Conservation (phyloP, 2,797 vertebrate genomes). For the Synaphobranchus kaupii region DNA sequence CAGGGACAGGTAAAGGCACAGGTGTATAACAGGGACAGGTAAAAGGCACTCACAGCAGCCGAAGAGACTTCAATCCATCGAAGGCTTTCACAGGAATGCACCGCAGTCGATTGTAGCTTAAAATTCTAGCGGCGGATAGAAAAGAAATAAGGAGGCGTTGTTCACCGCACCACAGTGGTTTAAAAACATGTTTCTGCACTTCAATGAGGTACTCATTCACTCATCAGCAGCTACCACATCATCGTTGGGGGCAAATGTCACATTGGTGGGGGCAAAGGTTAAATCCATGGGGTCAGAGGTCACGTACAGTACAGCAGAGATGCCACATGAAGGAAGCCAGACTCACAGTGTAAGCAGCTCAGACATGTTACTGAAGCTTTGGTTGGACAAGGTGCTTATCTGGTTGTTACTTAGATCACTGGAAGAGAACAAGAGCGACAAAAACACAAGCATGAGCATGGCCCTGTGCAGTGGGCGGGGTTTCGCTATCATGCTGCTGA, state of each 20-base stretch:
- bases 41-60: slow-evolving; percentile 86
- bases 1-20: slow-evolving; percentile 15
- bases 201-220: not conserved
- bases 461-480: not conserved
- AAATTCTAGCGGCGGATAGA: slow-evolving; percentile 75
- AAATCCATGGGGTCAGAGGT: not conserved
- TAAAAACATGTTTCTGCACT: not conserved
- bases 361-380: slow-evolving; percentile 99
- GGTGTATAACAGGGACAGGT: not conserved
- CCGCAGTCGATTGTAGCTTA: slow-evolving; percentile 94
- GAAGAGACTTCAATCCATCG: slow-evolving; percentile 89
- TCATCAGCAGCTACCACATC: not conserved
- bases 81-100: slow-evolving; percentile 92
- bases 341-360: slow-evolving; percentile 99
- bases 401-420: slow-evolving; percentile 99
- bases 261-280: not conserved
- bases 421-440: slow-evolving; percentile 75
- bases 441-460: slow-evolving; percentile 53
- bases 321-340: slow-evolving; percentile 48
- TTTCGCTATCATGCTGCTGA: slow-evolving; percentile 22
- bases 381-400: slow-evolving; percentile 98
- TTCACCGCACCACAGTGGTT: not conserved
- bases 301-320: not conserved
- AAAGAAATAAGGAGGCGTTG: slow-evolving; percentile 2
- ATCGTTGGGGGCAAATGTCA: not conserved